Evolutionary conservation across 92 coral and sea anemone genomes (phyloP), one percentile per base, ranked within the genome.

Genomic region (Zoanthus solanderi): DNA sequence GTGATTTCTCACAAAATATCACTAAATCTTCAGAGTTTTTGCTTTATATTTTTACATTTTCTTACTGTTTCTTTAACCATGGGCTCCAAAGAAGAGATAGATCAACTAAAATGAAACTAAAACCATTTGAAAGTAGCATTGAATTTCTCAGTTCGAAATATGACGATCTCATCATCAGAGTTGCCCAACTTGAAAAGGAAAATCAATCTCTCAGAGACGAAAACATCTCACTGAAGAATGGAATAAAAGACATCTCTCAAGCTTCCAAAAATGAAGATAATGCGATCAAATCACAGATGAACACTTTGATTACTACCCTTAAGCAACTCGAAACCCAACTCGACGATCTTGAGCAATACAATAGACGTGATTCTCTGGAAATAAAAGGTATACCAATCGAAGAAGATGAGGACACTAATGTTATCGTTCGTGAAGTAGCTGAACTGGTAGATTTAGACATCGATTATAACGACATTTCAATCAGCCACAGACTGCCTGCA

Each of bases 21-120:
- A 76, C 81, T 76, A 32, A 76, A 76, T 76, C 81, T 76, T 76
- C 81, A 76, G 32, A 76, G 81, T 76, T 76, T 76, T 61, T 61
- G 69, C 69, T 61, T 61, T 61, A 61, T 61, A 61, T 61, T 61
- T 61, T 61, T 61, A 61, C 69, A 61, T 61, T 61, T 61, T 61
- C 69, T 61, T 61, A 61, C 69, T 61, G 69, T 61, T 61, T 61
- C 69, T 61, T 61, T 61, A 61, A 61, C 69, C 69, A 61, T 61
- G 69, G 69, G 69, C 69, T 17, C 69, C 69, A 61, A 17, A 61
- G 69, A 61, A 61, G 69, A 61, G 69, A 61, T 61, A 61, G 69
- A 61, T 61, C 69, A 61, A 61, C 16, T 61, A 61, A 61, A 61
- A 61, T 61, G 69, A 61, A 61, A 61, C 69, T 61, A 61, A 61